Percentiles rank a stretch among this genome's conserved stretches.
phyloP scores from a whole-genome alignment of 2,113 vertebrate species.

The Chamaetylas fuelleborni region DNA sequence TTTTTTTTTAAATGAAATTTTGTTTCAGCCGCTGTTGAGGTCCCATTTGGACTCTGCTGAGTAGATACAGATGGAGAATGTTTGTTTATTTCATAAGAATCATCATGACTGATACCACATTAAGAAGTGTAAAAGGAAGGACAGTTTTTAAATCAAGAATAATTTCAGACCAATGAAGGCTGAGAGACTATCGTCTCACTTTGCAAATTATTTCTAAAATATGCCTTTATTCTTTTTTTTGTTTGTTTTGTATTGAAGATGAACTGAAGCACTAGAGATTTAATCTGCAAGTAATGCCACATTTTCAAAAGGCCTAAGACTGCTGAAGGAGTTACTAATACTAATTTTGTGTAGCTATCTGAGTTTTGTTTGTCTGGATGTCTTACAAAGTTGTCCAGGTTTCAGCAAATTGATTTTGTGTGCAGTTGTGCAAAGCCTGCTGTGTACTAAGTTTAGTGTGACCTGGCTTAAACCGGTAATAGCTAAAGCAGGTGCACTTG shows the following conservation, averaged over 20 bases:
- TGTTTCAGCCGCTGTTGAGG: background rate
- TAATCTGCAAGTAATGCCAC: background rate
- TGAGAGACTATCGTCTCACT: background rate
- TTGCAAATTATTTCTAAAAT: background rate
- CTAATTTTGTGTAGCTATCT: background rate
- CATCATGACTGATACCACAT: background rate
- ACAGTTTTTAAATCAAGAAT: background rate
- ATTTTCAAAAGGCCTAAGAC: background rate
- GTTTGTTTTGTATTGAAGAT: background rate
- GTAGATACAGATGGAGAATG: background rate
- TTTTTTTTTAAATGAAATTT: background rate
- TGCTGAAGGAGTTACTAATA: background rate
- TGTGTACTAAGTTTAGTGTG: background rate
- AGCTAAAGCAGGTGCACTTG: background rate
- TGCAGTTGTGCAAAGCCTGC: background rate
- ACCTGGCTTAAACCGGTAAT: background rate
- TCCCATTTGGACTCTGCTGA: background rate
- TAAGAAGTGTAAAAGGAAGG: background rate
- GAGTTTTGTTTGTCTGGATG: background rate
- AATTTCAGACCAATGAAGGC: background rate
- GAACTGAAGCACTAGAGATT: background rate
- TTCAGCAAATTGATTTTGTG: background rate
- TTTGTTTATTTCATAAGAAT: background rate
- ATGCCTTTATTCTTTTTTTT: background rate
- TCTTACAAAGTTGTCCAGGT: background rate